Base-by-base conservation (phyloP, 30 jellyfish, hydroid and myxozoan genomes). In the Catostylus mosaicus region DNA sequence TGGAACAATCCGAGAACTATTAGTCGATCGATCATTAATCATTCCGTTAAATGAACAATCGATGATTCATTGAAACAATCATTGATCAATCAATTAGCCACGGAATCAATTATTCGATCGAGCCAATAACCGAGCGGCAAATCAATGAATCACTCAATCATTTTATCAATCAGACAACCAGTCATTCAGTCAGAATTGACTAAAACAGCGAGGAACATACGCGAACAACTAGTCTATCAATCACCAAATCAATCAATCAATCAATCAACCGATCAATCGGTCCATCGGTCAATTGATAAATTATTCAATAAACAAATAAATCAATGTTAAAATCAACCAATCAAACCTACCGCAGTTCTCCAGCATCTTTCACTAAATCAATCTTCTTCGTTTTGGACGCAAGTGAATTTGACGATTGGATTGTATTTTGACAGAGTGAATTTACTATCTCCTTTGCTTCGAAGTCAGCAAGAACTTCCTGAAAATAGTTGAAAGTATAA, bases 321-420 rank as follows among this genome's bases (percentile, higher is more conserved):
- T 27, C 67, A 52, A 52, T 52, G 8, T 52, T 52, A n/a, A 52
- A 10, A 10, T 52, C 67, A 29, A 22, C n/a, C 27, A 70, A 19
- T 35, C 51, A 19, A 40, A n/a, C 71, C 32, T n/a, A 81, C 91
- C 91, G 48, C 69, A 81, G 47, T 12, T 81, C 91, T 20, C 67
- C 78, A 16, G 91, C 91, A 67, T 81, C 91, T 51, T 57, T 67
- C 37, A 34, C 78, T 24, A 81, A 82, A 51, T 81, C 84, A 30
- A 81, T 40, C 30, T 29, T 22, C 24, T 57, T 67, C 22, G 91
- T 66, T 51, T 67, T 81, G 16, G 69, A 34, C 54, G 23, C 67
- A 20, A 81, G 78, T 16, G 76, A 16, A 27, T 34, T 48, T 40
- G 91, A 23, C 10, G 91, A 81, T 23, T 48, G 59, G 24, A 22